Base-by-base conservation (phyloP, 2,888 invertebrate genomes). In the Meteorus cinctellus region DNA sequence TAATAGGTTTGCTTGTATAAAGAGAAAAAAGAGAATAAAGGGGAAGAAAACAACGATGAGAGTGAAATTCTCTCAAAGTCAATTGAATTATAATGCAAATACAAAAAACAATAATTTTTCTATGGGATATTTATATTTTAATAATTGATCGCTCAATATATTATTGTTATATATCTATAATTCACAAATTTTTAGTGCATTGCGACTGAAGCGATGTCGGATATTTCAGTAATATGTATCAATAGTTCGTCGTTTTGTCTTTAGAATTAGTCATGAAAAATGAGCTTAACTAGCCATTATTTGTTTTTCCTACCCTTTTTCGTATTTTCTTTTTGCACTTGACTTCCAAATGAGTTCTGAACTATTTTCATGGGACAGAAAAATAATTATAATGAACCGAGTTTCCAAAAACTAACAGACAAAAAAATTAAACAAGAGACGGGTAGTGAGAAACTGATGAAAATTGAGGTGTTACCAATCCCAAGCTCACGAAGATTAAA, bases 51-150 rank as follows among this genome's bases (percentile, higher is more conserved):
- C 55, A 55, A 55, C 55, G 55, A 55, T 55, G 48, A 48, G 48
- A n/a, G 55, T 55, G 19, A 2, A 19, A 55, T 55, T n/a, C 19
- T 48, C n/a, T 55, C 19, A 19, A 19, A 19, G 55, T 55, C 55
- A 55, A 55, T 55, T 55, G 55, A 19, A 55, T 55, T 55, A 55
- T 55, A 55, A 55, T 55, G 55, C 19, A 55, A 2, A 24, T 55
- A 55, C n/a, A 55, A 55, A 55, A 55, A 55, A 1, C n/a, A 5
- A 55, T 55, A 55, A 19, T 55, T 55, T 55, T 55, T 55, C 55
- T 55, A 55, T 55, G 19, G 6, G 19, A 55, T 55, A 48, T 48
- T 48, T 48, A 55, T 55, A 55, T 55, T 55, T 55, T 24, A 19
- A 19, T 55, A 55, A 48, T 48, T 48, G 19, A 55, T 55, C n/a